Conservation (phyloP, 2,888 invertebrate species). For the Pristionchus maxplancki region DNA sequence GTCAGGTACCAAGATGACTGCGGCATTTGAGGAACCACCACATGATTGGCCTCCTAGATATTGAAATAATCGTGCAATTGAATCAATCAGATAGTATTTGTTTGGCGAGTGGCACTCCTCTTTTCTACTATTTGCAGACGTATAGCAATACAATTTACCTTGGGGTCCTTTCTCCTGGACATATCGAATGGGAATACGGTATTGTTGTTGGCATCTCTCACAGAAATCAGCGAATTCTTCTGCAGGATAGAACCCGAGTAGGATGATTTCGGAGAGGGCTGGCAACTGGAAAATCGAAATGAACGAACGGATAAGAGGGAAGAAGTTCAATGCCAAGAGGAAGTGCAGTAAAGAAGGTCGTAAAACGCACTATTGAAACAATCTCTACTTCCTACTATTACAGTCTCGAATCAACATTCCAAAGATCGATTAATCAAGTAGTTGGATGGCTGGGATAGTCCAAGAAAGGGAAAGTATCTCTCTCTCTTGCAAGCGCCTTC, state of each 20-base stretch:
- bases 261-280: conserved; percentile 90
- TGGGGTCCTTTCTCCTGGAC: conserved; percentile 93
- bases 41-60: background rate
- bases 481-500: background rate
- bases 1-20: background rate
- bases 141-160: conserved; percentile 79
- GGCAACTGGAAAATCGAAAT: conserved; percentile 81
- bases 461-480: conserved; percentile 45
- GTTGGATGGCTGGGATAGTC: background rate
- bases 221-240: conserved; percentile 91
- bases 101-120: background rate
- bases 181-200: conserved; percentile 81
- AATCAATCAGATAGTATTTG: background rate
- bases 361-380: background rate
- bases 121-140: background rate
- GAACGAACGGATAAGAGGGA: conserved; percentile 1
- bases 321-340: background rate
- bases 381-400: background rate
- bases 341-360: background rate
- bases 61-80: background rate
- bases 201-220: conserved; percentile 82
- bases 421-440: background rate
- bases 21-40: too few relatives aligned
- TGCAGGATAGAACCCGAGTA: conserved; percentile 93
- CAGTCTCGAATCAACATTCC: background rate